These are phyloP conservation scores for Lasioglossum morio DNA, from an alignment of 2,888 invertebrate genomes.

Conservation along the genomic window DNA sequence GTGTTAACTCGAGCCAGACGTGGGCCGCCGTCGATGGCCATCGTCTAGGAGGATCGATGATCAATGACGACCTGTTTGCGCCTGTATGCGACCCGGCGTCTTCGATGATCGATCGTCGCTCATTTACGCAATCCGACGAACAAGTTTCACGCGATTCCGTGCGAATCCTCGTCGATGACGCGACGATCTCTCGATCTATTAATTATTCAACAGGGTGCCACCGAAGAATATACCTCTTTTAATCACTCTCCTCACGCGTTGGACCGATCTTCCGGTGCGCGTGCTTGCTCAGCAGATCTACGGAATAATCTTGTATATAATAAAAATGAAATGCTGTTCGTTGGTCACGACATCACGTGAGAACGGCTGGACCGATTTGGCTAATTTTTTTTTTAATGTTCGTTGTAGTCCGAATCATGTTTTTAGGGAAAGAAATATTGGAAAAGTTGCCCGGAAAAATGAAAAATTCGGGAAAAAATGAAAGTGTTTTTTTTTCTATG, in stretches of 20 bases:
- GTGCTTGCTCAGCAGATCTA: neutral
- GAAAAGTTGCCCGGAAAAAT: too few relatives aligned
- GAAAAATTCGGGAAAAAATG: too few relatives aligned
- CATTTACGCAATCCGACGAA: slow-evolving; percentile 24
- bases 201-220: neutral
- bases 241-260: neutral
- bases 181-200: neutral
- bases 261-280: neutral
- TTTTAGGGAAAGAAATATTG: too few relatives aligned
- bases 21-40: slow-evolving; percentile 26
- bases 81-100: neutral
- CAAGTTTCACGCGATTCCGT: neutral
- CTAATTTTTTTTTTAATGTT: too few relatives aligned
- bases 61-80: slow-evolving; percentile 19
- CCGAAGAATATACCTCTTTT: neutral
- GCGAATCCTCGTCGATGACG: neutral
- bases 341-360: too few relatives aligned
- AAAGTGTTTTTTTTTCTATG: too few relatives aligned
- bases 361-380: too few relatives aligned
- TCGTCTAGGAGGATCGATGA: neutral
- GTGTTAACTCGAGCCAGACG: slow-evolving; percentile 44
- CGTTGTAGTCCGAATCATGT: too few relatives aligned
- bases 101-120: slow-evolving; percentile 22
- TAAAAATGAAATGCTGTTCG: too few relatives aligned
- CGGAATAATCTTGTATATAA: neutral